phyloP scores from a whole-genome alignment of 2,113 vertebrate species.

The Carollia perspicillata region DNA sequence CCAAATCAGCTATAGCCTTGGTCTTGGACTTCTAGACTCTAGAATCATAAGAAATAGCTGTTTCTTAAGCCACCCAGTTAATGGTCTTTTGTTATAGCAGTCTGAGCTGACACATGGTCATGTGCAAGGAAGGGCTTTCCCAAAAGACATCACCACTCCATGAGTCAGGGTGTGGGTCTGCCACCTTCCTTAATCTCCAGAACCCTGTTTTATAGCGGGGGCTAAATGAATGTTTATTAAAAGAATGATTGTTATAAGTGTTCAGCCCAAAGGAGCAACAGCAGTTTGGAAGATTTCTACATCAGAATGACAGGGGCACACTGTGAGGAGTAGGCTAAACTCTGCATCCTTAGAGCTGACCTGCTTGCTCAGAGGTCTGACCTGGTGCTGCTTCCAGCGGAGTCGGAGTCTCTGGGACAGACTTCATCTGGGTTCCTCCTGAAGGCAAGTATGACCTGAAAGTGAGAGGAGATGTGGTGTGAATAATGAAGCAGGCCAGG shows the following conservation, averaged over 20 bases:
- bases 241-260: not conserved
- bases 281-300: not conserved
- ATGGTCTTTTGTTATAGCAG: not conserved
- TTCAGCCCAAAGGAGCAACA: not conserved
- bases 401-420: not conserved
- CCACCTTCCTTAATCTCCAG: not conserved
- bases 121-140: not conserved
- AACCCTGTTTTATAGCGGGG: not conserved
- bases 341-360: not conserved
- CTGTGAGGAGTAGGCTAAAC: not conserved
- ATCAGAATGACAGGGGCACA: not conserved
- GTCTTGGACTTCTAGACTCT: not conserved
- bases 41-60: not conserved
- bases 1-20: not conserved
- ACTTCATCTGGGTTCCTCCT: not conserved
- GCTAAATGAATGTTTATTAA: not conserved
- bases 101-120: not conserved
- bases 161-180: not conserved
- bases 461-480: not conserved
- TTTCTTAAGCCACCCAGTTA: not conserved
- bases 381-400: accelerated
- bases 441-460: not conserved
- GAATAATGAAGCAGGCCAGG: not conserved
- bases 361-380: not conserved
- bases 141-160: not conserved